These are phyloP conservation scores for Lingula anatina DNA, from an alignment of 2,888 invertebrate genomes.

Conservation along the genomic window DNA sequence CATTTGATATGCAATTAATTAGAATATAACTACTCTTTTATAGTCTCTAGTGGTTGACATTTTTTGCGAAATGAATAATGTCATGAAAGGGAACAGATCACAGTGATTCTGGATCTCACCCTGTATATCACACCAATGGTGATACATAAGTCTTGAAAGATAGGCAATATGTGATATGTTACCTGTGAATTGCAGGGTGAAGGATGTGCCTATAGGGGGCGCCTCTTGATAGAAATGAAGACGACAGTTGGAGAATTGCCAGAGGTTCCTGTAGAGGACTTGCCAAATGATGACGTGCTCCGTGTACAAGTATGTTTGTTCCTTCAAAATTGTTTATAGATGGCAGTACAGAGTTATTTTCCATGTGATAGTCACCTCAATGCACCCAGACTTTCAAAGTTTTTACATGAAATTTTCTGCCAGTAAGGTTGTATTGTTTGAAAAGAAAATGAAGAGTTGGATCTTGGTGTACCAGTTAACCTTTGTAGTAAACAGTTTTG, in stretches of 20 bases:
- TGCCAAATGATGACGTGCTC: constrained; percentile 43
- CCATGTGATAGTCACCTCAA: no score
- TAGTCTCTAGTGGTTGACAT: neutral
- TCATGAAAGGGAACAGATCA: neutral
- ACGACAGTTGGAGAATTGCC: constrained; percentile 52
- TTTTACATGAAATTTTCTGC: no score
- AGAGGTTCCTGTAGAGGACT: constrained; percentile 35
- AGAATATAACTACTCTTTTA: neutral
- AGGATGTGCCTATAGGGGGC: constrained; percentile 54
- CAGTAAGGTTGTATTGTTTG: no score
- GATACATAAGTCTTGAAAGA: neutral
- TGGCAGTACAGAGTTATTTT: no score
- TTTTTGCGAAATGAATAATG: no score
- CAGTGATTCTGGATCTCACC: neutral
- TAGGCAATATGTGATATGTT: neutral
- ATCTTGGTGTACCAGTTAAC: no score
- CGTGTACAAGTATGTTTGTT: constrained; percentile 46
- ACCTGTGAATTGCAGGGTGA: constrained; percentile 36
- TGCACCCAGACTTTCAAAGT: no score
- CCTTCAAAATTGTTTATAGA: no score
- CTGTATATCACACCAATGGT: no score
- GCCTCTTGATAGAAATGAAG: constrained; percentile 50
- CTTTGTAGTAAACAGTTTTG: no score
- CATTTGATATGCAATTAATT: neutral
- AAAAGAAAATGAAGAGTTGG: no score